Evolutionary conservation across 2,113 vertebrate genomes (phyloP), one percentile per base, ranked within the genome.

Genomic region (Podarcis muralis): DNA sequence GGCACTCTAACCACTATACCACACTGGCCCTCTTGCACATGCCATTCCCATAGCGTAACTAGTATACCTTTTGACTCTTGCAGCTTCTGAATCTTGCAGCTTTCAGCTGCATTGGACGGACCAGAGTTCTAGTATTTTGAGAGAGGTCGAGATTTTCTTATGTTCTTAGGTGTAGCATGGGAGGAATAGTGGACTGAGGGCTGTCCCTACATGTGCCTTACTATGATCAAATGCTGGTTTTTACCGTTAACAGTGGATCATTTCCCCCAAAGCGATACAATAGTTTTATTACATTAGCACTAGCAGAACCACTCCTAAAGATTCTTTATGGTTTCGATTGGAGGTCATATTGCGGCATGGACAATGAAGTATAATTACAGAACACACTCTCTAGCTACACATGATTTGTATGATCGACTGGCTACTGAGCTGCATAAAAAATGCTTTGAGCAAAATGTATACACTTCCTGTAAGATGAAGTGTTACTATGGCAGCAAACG

Each of bases 401-500:
- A 43, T 23, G 71, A 83, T 1, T 9, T 48, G 77, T 62, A 68
- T 76, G 59, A 76, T 62, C n/a, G 48, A n/a, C 8, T 78, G 3
- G 27, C 20, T 0, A 23, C 13, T 32, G 3, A 11, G 35, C 53
- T 89, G 15, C 48, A 65, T 53, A 16, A 20, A 84, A 37, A 78
- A 85, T 11, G 1, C 12, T 68, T 43, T 25, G 43, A 68, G 86
- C 72, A 89, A 78, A 89, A 87, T 16, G 65, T 92, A 69, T 20
- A n/a, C 2, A 3, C n/a, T 89, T 20, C 22, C 12, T 84, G 68
- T 89, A 82, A 88, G 86, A 89, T 32, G 69, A 0, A 57, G 86
- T 68, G 32, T 79, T 92, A 86, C 78, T 18, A 1, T 88, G 84
- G 90, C 66, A 75, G 75, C 72, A 78, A 77, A 84, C 79, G 82